phyloP scores from a whole-genome alignment of 2,888 invertebrate species.

The Gasteruption jaculator region DNA sequence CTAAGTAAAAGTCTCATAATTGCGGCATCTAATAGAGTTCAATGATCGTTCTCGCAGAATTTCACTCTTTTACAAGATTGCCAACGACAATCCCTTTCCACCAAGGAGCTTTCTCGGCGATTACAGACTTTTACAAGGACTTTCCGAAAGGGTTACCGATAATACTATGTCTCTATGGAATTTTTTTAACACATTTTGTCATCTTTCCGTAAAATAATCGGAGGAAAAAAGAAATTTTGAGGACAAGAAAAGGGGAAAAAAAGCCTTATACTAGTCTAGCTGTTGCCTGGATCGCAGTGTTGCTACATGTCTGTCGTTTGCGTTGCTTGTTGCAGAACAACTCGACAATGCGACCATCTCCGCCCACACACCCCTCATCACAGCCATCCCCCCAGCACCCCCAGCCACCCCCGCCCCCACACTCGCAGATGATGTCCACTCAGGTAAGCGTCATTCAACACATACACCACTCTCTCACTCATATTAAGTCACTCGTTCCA shows the following conservation, averaged over 20 bases:
- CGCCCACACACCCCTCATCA: constrained; percentile 83
- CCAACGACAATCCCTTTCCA: too few species aligned
- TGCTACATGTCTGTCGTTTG: constrained; percentile 52
- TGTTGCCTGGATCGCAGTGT: constrained; percentile 51
- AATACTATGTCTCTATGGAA: too few species aligned
- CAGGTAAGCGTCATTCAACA: constrained; percentile 56
- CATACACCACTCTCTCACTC: constrained; percentile 37
- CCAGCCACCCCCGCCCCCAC: constrained; percentile 74
- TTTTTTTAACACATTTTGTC: too few species aligned
- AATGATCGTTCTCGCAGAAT: too few species aligned
- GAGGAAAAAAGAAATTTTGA: too few species aligned
- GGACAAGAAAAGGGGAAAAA: constrained; percentile 6
- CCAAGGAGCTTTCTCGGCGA: too few species aligned
- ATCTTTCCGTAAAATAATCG: too few species aligned
- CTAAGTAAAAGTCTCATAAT: too few species aligned
- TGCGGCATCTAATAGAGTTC: too few species aligned
- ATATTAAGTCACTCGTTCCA: constrained; percentile 38
- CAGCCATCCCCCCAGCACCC: constrained; percentile 83
- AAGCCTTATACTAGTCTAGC: constrained; percentile 45
- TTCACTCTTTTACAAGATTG: too few species aligned
- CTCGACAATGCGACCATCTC: constrained; percentile 78
- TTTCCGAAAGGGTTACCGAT: too few species aligned
- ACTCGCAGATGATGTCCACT: constrained; percentile 75
- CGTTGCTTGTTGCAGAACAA: constrained; percentile 60
- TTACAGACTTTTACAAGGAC: too few species aligned